These are phyloP conservation scores for Caenorhabditis remanei DNA, from an alignment of 1,140 invertebrate species.

Conservation along the genomic window DNA sequence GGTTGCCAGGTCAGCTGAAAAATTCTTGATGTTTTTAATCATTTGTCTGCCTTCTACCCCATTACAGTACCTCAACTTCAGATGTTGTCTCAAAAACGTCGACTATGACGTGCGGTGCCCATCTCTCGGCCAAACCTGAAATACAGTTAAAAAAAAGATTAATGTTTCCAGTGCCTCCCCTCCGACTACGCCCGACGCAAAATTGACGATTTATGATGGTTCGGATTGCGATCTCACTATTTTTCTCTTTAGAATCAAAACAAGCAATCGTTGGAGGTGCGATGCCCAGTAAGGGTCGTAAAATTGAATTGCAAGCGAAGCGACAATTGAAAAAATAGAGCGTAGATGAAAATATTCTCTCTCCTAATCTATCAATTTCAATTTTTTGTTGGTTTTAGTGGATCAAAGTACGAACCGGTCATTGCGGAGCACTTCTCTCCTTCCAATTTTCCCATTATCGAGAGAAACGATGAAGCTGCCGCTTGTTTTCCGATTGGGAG, in stretches of 20 bases:
- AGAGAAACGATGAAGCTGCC: slow-evolving; percentile 9
- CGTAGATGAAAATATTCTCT: too few species aligned
- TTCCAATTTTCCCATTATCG: slow-evolving; percentile 28
- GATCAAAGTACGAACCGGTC: background rate
- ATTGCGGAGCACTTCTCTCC: slow-evolving; percentile 26
- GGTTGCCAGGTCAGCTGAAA: slow-evolving; percentile 15
- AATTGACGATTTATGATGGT: slow-evolving; percentile 28
- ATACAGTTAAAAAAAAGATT: slow-evolving; percentile 34
- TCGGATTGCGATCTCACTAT: background rate
- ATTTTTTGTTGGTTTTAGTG: background rate
- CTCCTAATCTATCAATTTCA: background rate
- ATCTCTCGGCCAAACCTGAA: slow-evolving; percentile 48
- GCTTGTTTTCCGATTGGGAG: slow-evolving; percentile 26
- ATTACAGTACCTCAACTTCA: slow-evolving; percentile 12
- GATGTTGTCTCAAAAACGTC: slow-evolving; percentile 29
- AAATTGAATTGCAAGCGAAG: background rate
- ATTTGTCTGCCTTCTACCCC: background rate
- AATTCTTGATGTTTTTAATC: too few species aligned
- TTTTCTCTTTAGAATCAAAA: background rate
- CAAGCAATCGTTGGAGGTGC: background rate
- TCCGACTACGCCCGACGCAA: background rate
- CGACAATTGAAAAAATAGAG: too few species aligned
- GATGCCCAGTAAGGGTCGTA: background rate
- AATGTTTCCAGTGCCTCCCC: background rate
- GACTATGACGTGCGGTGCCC: slow-evolving; percentile 33